Conservation (phyloP, 2,888 invertebrate genomes). For the Chydorus sphaericus region DNA sequence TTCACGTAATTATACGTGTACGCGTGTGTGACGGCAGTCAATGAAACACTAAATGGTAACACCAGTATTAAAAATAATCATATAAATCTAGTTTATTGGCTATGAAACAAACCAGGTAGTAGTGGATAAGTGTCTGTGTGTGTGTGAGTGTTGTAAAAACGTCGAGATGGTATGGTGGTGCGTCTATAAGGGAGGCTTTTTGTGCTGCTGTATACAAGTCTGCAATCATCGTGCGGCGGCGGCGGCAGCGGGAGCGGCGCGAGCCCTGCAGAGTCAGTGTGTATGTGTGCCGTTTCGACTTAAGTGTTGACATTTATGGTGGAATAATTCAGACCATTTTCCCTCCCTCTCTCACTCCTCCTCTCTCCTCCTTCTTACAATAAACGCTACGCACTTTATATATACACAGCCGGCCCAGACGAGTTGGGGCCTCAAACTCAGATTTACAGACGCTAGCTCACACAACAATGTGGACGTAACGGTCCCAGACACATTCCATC, state of each 20-base stretch:
- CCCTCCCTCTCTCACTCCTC: neutral
- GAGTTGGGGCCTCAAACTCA: too few species aligned
- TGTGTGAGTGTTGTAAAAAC: constrained; percentile 5
- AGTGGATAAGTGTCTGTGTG: too few species aligned
- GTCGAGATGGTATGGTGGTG: neutral
- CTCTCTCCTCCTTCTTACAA: neutral
- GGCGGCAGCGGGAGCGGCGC: neutral
- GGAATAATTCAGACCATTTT: constrained; percentile 8
- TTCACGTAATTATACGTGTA: neutral
- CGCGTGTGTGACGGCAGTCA: neutral
- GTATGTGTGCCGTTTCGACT: constrained; percentile 5
- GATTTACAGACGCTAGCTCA: too few species aligned
- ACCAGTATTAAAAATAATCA: neutral
- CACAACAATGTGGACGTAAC: too few species aligned
- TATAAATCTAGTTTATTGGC: constrained; percentile 2
- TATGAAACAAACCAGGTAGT: neutral
- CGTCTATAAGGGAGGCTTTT: neutral
- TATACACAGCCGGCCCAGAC: too few species aligned
- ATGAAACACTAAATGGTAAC: neutral
- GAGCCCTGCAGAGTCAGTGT: neutral
- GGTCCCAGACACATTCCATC: too few species aligned
- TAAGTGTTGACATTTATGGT: constrained; percentile 6
- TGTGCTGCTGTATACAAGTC: neutral
- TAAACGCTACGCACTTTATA: too few species aligned
- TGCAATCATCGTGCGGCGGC: constrained; percentile 6